Evolutionary conservation across 1,140 invertebrate genomes (phyloP).

Genomic region (Idris sp.): DNA sequence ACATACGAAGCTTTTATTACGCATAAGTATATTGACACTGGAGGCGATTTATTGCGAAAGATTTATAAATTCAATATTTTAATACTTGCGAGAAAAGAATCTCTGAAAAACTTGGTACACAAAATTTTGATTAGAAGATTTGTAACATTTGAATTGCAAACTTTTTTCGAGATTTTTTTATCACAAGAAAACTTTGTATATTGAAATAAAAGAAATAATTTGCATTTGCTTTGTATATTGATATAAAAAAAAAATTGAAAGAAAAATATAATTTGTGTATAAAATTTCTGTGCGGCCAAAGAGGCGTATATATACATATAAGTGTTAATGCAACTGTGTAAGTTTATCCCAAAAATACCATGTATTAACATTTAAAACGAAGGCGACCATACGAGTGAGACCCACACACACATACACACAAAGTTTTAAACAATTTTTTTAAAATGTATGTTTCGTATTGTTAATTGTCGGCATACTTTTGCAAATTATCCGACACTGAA

Average conservation of each 20-base stretch:
- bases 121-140: too few relatives aligned
- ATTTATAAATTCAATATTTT: too few relatives aligned
- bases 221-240: too few relatives aligned
- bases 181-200: too few relatives aligned
- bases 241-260: too few relatives aligned
- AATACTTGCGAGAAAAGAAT: too few relatives aligned
- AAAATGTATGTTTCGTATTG: slow-evolving; percentile 24
- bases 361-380: slow-evolving; percentile 30
- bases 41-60: too few relatives aligned
- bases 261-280: slow-evolving; percentile 8
- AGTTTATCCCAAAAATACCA: slow-evolving; percentile 29
- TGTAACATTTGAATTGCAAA: too few relatives aligned
- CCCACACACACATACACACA: too few relatives aligned
- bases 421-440: slow-evolving; percentile 10
- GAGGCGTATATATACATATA: slow-evolving; percentile 58
- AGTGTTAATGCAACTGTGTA: slow-evolving; percentile 30
- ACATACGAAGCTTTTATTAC: slow-evolving; percentile 33
- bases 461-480: slow-evolving; percentile 31
- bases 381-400: slow-evolving; percentile 19
- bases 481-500: slow-evolving; percentile 27
- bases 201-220: too few relatives aligned
- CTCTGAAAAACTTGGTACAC: too few relatives aligned
- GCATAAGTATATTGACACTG: slow-evolving; percentile 19
- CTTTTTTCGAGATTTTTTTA: too few relatives aligned
- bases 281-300: slow-evolving; percentile 44